phyloP scores from a whole-genome alignment of 64 coral and sea anemone genomes.

The Acropora tenuis region DNA sequence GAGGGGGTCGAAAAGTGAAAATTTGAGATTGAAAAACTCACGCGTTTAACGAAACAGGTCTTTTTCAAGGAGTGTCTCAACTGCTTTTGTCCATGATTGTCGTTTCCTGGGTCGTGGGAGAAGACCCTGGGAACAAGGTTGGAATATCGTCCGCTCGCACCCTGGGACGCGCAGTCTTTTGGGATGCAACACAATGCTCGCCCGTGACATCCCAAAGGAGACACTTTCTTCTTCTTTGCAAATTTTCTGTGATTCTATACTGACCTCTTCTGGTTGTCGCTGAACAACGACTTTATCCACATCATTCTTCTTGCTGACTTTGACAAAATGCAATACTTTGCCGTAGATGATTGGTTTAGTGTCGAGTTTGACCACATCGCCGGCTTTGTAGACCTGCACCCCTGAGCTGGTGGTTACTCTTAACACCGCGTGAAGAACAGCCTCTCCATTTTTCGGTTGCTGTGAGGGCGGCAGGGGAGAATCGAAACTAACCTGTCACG shows the following conservation, averaged over 20 bases:
- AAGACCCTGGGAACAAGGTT: no score
- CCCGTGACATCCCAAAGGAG: no score
- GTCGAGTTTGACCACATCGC: conserved; percentile 84
- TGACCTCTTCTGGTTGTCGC: conserved; percentile 83
- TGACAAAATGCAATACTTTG: conserved; percentile 73
- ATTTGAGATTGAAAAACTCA: no score
- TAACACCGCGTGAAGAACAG: conserved; percentile 33
- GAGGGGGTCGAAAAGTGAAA: no score
- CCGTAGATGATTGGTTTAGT: conserved; percentile 91
- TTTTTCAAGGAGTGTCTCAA: no score
- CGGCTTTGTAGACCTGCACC: conserved; percentile 60
- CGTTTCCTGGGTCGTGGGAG: no score
- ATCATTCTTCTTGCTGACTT: conserved; percentile 74
- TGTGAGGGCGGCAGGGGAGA: conserved; percentile 40
- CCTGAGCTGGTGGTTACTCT: conserved; percentile 65
- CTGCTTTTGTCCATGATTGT: no score
- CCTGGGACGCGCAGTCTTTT: no score
- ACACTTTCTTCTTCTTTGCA: background rate
- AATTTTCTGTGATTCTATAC: background rate
- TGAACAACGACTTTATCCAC: conserved; percentile 87
- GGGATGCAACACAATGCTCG: no score
- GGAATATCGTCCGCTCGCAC: no score
- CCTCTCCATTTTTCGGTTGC: conserved; percentile 33
- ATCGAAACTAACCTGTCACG: conserved; percentile 72
- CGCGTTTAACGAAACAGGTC: no score